Evolutionary conservation across 2,113 vertebrate species (phyloP), one percentile per base, ranked within the genome.

Genomic region (Corvus cornix): DNA sequence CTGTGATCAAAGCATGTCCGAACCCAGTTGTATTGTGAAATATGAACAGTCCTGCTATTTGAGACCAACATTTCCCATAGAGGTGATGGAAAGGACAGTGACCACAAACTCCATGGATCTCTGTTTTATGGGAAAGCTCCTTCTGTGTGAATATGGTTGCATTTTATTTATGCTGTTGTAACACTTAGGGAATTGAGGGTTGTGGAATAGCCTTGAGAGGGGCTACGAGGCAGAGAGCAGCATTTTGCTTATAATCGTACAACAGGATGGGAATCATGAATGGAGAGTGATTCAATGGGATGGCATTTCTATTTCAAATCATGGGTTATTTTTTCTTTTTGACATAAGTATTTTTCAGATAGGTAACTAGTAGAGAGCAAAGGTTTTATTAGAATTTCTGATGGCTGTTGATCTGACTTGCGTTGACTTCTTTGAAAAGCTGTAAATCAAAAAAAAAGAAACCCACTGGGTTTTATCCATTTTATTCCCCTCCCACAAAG

Each of bases 1-100:
- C 96, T 96, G 91, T 97, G 96, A 96, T 96, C 96, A 96, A 96
- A 97, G 97, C 97, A 97, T 97, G 95, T 97, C 97, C 92, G 48
- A 87, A 96, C 89, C 73, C 77, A 97, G 58, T 92, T 94, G 84
- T 96, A 72, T 94, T 97, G 41, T 94, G 92, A 97, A 92, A 87
- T 94, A 91, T 96, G 97, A 96, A 60, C 87, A 95, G 97, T 96
- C 97, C 84, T 87, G 66, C 52, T 73, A 67, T 87, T 80, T 28
- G 95, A 97, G 97, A 97, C 95, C 90, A 90, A 37, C 80, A 48
- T 96, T 96, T 95, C 94, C 95, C 87, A 78, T 73, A 95, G 92
- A 95, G 90, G 37, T 93, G 87, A 72, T 93, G 93, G 84, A 88
- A 92, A 87, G 87, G 93, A 94, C 80, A 87, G 92, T 91, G 75